Conservation (phyloP, 2,888 invertebrate genomes). For the Leptinotarsa rubiginosa region DNA sequence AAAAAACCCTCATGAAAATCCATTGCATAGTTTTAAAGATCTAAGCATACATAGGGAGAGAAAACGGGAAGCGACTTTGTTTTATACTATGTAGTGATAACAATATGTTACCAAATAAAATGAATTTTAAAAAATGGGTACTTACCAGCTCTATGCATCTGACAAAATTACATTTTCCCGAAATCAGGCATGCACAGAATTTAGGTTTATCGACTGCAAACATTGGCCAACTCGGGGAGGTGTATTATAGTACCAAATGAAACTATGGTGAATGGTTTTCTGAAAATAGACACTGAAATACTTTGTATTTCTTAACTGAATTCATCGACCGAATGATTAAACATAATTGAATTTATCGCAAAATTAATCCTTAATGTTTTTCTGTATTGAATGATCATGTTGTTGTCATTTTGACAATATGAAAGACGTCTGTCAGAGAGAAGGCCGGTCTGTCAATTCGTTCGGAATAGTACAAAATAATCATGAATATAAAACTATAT, state of each 20-base stretch:
- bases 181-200: constrained; percentile 9
- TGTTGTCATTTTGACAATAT: constrained; percentile 9
- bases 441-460: background rate
- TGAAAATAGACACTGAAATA: background rate
- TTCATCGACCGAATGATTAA: background rate
- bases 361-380: background rate
- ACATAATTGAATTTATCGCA: background rate
- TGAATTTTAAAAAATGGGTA: background rate
- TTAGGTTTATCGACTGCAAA: constrained; percentile 12
- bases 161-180: background rate
- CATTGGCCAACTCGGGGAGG: constrained; percentile 3
- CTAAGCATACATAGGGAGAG: too few relatives aligned
- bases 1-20: too few relatives aligned
- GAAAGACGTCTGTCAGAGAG: background rate
- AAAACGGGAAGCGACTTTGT: too few relatives aligned
- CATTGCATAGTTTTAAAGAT: too few relatives aligned
- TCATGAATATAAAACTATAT: too few relatives aligned
- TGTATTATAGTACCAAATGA: background rate
- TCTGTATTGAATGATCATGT: constrained; percentile 3
- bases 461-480: background rate
- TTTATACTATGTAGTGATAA: too few relatives aligned
- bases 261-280: background rate
- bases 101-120: too few relatives aligned
- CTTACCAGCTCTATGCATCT: constrained; percentile 34
- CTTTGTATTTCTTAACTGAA: background rate